Base-by-base conservation (phyloP, 2,888 invertebrate genomes). In the Muschampia plurimacula region DNA sequence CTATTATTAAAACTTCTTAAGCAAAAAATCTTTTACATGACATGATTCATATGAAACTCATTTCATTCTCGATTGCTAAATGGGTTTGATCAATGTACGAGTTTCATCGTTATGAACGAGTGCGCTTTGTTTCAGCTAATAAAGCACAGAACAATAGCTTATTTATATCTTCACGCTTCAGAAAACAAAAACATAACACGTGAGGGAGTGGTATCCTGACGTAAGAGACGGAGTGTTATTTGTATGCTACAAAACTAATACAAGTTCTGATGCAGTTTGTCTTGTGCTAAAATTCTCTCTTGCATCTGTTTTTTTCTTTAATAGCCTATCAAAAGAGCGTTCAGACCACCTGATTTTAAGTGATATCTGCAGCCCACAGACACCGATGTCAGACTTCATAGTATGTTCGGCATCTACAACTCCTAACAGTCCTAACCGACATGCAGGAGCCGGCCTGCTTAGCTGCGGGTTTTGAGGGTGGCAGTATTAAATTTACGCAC, bases 111-210 rank as follows among this genome's bases (percentile, higher is more conserved):
- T 70, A 71, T 76, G 67, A 74, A 72, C 69, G 72, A 75, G n/a
- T 62, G 46, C 64, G 67, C 84, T 86, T 86, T 87, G 87, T 88
- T 79, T 83, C 84, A 83, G 82, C 81, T 84, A 84, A 86, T 85
- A 86, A 82, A 84, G 82, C 83, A 77, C 73, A 74, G 78, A 86
- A 91, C 91, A 90, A 91, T 88, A 77, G 82, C 83, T 84, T 86
- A 87, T 62, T 72, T 67, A 72, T 87, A 83, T 86, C 83, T 89
- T 88, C 84, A 87, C 83, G 89, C 85, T 79, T 83, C 84, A 82
- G 76, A 80, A 78, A 76, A 76, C 80, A 74, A 69, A 82, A 78
- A 79, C 79, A 78, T 75, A 79, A 74, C 73, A 77, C 77, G 74
- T 79, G 75, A 78, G 77, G 85, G 83, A 78, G 84, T 79, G 72